phyloP scores from a whole-genome alignment of 2,888 invertebrate genomes.

The Spodoptera picta region DNA sequence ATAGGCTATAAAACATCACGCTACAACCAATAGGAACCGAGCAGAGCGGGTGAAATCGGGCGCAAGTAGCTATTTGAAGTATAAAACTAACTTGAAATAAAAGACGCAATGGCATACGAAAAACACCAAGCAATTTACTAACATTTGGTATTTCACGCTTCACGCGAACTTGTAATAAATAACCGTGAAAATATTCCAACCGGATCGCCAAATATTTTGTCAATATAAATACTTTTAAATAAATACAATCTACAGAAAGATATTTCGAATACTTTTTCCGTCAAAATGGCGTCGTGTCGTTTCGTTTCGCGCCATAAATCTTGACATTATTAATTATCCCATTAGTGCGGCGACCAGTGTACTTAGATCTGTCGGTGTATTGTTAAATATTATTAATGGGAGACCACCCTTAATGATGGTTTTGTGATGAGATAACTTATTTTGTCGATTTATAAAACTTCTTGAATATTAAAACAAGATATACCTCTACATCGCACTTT shows the following conservation, averaged over 20 bases:
- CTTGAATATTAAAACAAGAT: too few species aligned
- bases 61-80: too few species aligned
- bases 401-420: conserved; percentile 50
- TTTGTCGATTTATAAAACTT: too few species aligned
- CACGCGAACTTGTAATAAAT: conserved; percentile 22
- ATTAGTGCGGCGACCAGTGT: conserved; percentile 47
- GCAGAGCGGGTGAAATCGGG: too few species aligned
- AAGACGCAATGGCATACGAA: too few species aligned
- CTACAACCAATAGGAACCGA: too few species aligned
- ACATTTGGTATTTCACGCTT: conserved; percentile 8
- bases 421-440: neutral
- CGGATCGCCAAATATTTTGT: conserved; percentile 29
- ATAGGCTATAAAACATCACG: too few species aligned
- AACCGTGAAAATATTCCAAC: conserved; percentile 27
- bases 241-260: conserved; percentile 21
- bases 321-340: conserved; percentile 64
- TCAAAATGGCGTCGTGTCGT: conserved; percentile 49
- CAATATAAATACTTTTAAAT: neutral
- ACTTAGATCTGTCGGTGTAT: conserved; percentile 44
- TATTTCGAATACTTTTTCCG: conserved; percentile 36
- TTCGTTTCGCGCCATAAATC: conserved; percentile 64
- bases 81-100: too few species aligned
- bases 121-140: neutral
- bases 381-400: conserved; percentile 46
- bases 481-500: too few species aligned